Evolutionary conservation across 2,113 vertebrate genomes (phyloP).

Genomic region (Chelonoidis abingdonii): DNA sequence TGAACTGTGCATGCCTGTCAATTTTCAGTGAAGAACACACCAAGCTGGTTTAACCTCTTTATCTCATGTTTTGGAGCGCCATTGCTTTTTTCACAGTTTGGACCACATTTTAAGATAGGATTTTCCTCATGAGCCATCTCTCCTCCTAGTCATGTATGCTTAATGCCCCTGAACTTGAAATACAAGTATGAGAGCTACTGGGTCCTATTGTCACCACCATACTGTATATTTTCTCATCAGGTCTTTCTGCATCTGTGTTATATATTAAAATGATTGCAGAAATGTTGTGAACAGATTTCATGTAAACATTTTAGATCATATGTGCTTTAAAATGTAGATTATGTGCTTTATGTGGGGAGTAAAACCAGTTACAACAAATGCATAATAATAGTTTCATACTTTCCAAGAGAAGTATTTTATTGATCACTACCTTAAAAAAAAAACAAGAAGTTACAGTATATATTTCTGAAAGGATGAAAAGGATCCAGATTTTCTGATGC

Average conservation of each 20-base stretch:
- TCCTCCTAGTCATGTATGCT: not conserved
- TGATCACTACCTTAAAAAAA: slow-evolving; percentile 25
- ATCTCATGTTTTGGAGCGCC: not conserved
- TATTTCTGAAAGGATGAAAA: slow-evolving; percentile 18
- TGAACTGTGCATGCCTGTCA: not conserved
- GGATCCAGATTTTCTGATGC: not conserved
- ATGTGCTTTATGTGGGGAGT: not conserved
- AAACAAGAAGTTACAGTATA: not conserved
- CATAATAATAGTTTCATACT: not conserved
- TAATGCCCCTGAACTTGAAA: not conserved
- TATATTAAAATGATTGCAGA: not conserved
- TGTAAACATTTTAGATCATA: rapidly evolving
- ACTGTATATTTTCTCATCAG: not conserved
- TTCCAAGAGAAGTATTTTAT: slow-evolving; percentile 1
- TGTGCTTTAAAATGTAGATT: not conserved
- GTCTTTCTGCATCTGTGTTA: not conserved
- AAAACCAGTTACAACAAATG: slow-evolving; percentile 1
- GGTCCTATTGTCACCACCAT: not conserved
- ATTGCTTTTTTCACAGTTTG: not conserved
- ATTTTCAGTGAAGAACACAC: not conserved
- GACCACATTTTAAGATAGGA: not conserved
- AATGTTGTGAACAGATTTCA: not conserved
- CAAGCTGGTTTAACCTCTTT: not conserved
- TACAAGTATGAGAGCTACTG: not conserved
- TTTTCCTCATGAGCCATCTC: not conserved